These are phyloP conservation scores for Enteromius fasciolatus DNA, from an alignment of 2,797 vertebrate species.

Conservation along the genomic window DNA sequence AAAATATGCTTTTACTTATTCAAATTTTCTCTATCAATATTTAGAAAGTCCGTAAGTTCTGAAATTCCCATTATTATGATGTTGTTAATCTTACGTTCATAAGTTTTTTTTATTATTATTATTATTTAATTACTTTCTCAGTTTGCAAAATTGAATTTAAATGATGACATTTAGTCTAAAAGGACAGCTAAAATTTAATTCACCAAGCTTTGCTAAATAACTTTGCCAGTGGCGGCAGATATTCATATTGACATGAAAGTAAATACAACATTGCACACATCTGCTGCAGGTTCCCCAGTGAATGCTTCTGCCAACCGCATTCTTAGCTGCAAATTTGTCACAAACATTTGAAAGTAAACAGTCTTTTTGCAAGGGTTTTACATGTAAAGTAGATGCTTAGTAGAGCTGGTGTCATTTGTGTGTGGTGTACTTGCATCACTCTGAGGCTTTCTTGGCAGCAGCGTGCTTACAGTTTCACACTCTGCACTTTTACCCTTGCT, in stretches of 20 bases:
- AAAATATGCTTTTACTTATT: not conserved
- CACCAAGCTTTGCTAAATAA: not conserved
- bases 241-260: not conserved
- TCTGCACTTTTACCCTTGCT: not conserved
- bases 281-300: not conserved
- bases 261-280: not conserved
- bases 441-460: not conserved
- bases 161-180: not conserved
- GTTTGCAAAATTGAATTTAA: not conserved
- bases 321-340: not conserved
- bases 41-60: not conserved
- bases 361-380: not conserved
- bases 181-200: not conserved
- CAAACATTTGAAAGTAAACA: not conserved
- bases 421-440: not conserved
- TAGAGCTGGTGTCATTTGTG: not conserved
- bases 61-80: not conserved
- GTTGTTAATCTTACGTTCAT: not conserved
- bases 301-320: not conserved
- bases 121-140: not conserved
- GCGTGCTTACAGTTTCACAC: not conserved
- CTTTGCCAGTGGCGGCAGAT: not conserved
- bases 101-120: not conserved
- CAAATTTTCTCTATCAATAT: not conserved
- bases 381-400: not conserved